These are phyloP conservation scores for Sminthurides aquaticus DNA, from an alignment of 2,888 invertebrate genomes.

Conservation along the genomic window DNA sequence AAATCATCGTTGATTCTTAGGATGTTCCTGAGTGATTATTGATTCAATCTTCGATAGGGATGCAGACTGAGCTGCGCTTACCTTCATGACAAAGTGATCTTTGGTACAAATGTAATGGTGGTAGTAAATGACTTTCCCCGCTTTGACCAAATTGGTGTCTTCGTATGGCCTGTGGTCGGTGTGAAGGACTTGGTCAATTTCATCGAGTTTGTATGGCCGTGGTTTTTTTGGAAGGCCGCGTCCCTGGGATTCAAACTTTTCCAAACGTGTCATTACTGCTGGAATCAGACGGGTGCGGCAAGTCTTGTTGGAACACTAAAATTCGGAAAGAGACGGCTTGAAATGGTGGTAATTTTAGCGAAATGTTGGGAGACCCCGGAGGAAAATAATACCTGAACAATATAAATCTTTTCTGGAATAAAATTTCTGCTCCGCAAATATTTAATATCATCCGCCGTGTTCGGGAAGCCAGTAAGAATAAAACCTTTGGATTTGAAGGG, in stretches of 20 bases:
- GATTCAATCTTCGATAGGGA: no score
- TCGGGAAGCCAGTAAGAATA: constrained; percentile 59
- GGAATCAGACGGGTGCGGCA: constrained; percentile 13
- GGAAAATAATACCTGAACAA: constrained; percentile 19
- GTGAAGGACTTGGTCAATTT: neutral
- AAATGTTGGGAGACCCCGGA: neutral
- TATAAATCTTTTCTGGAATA: constrained; percentile 51
- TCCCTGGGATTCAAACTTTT: neutral
- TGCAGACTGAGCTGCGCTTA: no score
- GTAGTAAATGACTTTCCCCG: constrained; percentile 12
- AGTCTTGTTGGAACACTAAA: constrained; percentile 14
- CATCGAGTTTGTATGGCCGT: neutral
- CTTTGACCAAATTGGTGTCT: neutral
- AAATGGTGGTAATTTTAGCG: neutral
- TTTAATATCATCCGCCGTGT: constrained; percentile 52
- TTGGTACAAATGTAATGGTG: constrained; percentile 15
- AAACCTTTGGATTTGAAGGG: constrained; percentile 53
- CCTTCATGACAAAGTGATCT: constrained; percentile 5
- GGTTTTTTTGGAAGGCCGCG: no score
- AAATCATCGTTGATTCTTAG: no score
- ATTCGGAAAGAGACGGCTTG: neutral
- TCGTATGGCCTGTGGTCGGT: neutral
- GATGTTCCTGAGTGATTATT: no score
- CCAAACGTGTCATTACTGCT: neutral
- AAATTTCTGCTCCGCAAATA: constrained; percentile 51